Base-by-base conservation (phyloP, 2,888 invertebrate species). In the Amaurobius ferox region DNA sequence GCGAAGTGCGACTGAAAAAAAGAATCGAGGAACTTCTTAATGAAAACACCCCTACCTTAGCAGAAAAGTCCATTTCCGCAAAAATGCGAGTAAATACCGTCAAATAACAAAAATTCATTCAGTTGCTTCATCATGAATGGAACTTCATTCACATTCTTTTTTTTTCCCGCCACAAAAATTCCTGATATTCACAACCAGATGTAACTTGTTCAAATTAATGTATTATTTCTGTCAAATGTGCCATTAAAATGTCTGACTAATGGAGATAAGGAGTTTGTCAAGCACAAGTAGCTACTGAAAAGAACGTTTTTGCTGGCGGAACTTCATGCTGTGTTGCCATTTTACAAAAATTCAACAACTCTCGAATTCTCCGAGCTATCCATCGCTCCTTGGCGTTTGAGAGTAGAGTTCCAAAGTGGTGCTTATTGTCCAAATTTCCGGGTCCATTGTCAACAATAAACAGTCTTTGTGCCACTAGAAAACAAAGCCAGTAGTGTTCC, bases 401-500 rank as follows among this genome's bases (percentile, higher is more conserved):
- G 55, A 23, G 55, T 5, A 55, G 5, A 55, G 23, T 44, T 61
- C n/a, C 13, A 66, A 61, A 83, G 80, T 67, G 74, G 39, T 23
- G 64, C 32, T 30, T 71, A 70, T 68, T 72, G 77, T 77, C 29
- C 39, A 55, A 55, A 35, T 85, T 85, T 85, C 77, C 83, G 83
- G 83, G 76, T 85, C 71, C 23, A 32, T 39, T 39, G 71, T 55
- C 66, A 85, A 77, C 66, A 77, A 68, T 68, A 77, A 77, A 61
- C 61, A 76, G 39, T 39, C 77, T 85, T 77, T 77, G 77, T 85
- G 48, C n/a, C 55, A 13, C 26, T 26, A 13, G 29, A 48, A 85
- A 66, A 85, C 83, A 85, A 85, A 85, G 83, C 30, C 55, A 48
- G 26, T 55, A 61, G 77, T 80, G 73, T 30, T 62, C 66, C 44